phyloP scores from a whole-genome alignment of 92 coral and sea anemone species.

The Phenganax marumi region DNA sequence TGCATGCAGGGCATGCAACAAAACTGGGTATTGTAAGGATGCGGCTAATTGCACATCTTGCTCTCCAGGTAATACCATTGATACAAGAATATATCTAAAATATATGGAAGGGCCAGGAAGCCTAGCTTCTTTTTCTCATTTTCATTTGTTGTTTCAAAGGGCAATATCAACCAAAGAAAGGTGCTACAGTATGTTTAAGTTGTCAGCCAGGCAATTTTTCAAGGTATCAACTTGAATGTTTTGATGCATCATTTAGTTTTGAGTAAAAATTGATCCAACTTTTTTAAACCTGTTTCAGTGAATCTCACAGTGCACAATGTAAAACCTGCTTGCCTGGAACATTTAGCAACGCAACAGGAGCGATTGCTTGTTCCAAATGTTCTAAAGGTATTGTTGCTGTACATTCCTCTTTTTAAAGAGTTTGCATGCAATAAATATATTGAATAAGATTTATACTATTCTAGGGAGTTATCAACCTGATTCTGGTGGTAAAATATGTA shows the following conservation, averaged over 20 bases:
- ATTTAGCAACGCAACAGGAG: neutral
- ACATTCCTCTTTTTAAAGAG: neutral
- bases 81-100: neutral
- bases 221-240: constrained; percentile 8
- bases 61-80: constrained; percentile 51
- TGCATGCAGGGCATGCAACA: constrained; percentile 58
- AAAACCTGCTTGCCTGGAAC: constrained; percentile 25
- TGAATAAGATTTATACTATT: neutral
- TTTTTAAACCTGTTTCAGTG: constrained; percentile 18
- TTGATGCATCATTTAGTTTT: neutral
- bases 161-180: constrained; percentile 51
- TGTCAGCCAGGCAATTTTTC: constrained; percentile 67
- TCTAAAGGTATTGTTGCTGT: constrained; percentile 13
- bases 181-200: constrained; percentile 46
- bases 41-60: constrained; percentile 55
- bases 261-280: neutral
- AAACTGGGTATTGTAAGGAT: constrained; percentile 61
- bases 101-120: neutral
- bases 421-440: neutral
- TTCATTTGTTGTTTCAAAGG: constrained; percentile 37
- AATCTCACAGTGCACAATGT: constrained; percentile 25
- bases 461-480: constrained; percentile 10
- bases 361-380: constrained; percentile 12
- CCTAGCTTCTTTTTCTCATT: neutral
- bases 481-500: neutral